Evolutionary conservation across 2,113 vertebrate species (phyloP).

Genomic region (Prietella phreatophila): DNA sequence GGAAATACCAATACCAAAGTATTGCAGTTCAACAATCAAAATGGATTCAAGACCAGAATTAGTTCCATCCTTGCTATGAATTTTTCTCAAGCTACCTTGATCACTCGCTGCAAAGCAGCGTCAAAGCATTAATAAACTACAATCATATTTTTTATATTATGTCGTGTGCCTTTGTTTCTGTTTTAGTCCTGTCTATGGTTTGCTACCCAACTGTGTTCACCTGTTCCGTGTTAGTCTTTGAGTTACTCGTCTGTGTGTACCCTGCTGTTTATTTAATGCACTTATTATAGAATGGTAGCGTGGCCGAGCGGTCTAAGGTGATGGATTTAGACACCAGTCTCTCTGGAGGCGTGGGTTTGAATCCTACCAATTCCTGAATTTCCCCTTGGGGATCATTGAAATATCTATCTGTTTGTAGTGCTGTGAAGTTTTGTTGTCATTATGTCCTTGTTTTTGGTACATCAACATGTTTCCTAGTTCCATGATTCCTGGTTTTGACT

Average conservation of each 20-base stretch:
- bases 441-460: neutral
- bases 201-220: neutral
- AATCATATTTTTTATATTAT: neutral
- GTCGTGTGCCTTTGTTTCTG: neutral
- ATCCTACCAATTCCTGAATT: too few relatives aligned
- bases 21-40: neutral
- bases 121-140: neutral
- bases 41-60: neutral
- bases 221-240: neutral
- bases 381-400: too few relatives aligned
- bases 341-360: conserved; percentile 61
- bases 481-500: too few relatives aligned
- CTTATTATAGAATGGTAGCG: too few relatives aligned
- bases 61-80: neutral
- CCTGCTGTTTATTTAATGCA: neutral
- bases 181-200: neutral
- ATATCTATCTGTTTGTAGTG: too few relatives aligned
- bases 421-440: neutral
- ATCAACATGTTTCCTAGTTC: neutral
- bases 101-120: too few relatives aligned
- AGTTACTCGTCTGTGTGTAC: neutral
- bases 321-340: conserved; percentile 62
- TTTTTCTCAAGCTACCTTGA: neutral
- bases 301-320: conserved; percentile 54
- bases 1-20: neutral